A percentile compares a stretch with the other conserved stretches of the same genome.
phyloP scores from a whole-genome alignment of 2,888 invertebrate genomes.

The Cephus rjabovi region DNA sequence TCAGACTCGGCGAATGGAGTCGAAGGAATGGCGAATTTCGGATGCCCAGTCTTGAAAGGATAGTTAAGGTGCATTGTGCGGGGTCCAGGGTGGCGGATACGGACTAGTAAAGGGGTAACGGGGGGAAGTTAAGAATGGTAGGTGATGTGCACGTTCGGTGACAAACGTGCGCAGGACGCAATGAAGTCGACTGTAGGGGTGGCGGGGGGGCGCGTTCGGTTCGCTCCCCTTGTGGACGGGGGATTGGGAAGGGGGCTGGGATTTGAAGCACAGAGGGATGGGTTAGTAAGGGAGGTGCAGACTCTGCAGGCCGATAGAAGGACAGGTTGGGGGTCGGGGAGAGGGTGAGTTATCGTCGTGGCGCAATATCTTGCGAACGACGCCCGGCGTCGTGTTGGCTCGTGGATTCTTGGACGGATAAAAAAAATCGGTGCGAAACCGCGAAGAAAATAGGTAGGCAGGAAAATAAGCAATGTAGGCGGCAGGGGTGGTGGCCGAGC shows the following conservation, averaged over 20 bases:
- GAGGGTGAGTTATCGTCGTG: slow-evolving; percentile 43
- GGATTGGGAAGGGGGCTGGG: slow-evolving; percentile 12
- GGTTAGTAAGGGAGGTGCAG: slow-evolving; percentile 19
- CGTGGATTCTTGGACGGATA: slow-evolving; percentile 55
- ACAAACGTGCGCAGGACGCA: slow-evolving; percentile 54
- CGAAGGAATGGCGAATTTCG: slow-evolving; percentile 21
- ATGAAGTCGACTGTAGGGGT: slow-evolving; percentile 55
- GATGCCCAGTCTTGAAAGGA: slow-evolving; percentile 14
- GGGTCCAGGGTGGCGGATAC: slow-evolving; percentile 9
- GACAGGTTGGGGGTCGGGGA: slow-evolving; percentile 28
- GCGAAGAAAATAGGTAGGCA: background rate
- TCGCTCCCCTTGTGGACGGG: slow-evolving; percentile 17
- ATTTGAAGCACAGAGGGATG: slow-evolving; percentile 9
- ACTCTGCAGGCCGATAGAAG: slow-evolving; percentile 12
- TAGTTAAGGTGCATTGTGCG: slow-evolving; percentile 24
- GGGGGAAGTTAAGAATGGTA: slow-evolving; percentile 11
- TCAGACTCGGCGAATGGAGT: background rate
- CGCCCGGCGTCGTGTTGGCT: slow-evolving; percentile 69
- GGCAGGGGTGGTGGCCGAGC: background rate
- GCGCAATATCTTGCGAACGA: slow-evolving; percentile 56
- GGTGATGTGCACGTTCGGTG: slow-evolving; percentile 50
- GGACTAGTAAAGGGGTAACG: background rate
- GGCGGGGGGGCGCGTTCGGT: slow-evolving; percentile 38
- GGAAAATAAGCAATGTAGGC: background rate
- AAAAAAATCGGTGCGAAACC: slow-evolving; percentile 33